A percentile compares a stretch with the other conserved stretches of the same genome.
These are phyloP conservation scores for Glaucomys volans DNA, from an alignment of 2,113 vertebrate genomes.

Conservation along the genomic window DNA sequence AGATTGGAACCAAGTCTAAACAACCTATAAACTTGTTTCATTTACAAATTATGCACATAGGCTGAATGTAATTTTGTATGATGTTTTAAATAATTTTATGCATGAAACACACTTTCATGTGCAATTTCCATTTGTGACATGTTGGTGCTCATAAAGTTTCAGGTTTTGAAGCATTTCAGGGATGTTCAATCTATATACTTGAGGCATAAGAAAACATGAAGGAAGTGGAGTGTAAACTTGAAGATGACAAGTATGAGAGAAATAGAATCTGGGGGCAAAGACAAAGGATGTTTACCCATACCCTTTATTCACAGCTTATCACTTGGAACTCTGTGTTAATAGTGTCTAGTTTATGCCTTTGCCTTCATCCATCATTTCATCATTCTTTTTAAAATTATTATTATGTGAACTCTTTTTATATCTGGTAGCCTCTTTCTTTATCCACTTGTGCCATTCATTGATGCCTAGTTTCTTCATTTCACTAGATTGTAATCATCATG, in stretches of 20 bases:
- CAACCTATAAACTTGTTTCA: background rate
- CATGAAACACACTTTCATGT: background rate
- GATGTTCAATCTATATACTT: background rate
- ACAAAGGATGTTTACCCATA: background rate
- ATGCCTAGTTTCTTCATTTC: background rate
- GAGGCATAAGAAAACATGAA: background rate
- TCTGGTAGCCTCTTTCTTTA: background rate
- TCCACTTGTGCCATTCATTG: background rate
- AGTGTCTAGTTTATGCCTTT: background rate
- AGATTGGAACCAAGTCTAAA: background rate
- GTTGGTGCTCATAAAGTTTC: background rate
- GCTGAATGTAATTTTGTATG: background rate
- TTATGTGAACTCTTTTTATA: background rate
- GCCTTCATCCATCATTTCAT: background rate
- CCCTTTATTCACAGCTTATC: background rate
- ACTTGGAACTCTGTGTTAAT: background rate
- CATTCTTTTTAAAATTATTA: background rate
- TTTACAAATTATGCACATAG: background rate
- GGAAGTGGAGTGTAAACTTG: slow-evolving; percentile 14
- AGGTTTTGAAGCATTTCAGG: background rate
- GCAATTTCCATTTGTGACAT: background rate
- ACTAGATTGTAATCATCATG: background rate
- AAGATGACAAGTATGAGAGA: slow-evolving; percentile 35
- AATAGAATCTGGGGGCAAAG: background rate
- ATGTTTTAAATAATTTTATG: background rate